A percentile compares a stretch with the other conserved stretches of the same genome.
Evolutionary conservation across 2,888 invertebrate genomes (phyloP).

Genomic region (Apotomis betuletana): DNA sequence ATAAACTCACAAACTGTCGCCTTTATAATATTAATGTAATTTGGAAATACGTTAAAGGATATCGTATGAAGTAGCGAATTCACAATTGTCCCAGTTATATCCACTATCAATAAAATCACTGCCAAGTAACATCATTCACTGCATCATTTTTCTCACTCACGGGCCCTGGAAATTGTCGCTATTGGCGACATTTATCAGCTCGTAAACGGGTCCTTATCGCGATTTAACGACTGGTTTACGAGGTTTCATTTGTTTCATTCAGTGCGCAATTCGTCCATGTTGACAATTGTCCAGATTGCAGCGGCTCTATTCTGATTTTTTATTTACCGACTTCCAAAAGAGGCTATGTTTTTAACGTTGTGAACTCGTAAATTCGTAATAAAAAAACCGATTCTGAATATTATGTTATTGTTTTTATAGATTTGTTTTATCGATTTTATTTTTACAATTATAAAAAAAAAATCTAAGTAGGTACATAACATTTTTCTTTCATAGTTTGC

Average conservation of each 20-base stretch:
- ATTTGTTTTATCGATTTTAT: too few relatives aligned
- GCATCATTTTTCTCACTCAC: constrained; percentile 32
- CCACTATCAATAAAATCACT: constrained; percentile 1
- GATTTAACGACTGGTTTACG: constrained; percentile 79
- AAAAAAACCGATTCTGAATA: too few relatives aligned
- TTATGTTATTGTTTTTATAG: too few relatives aligned
- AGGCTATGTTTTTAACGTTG: too few relatives aligned
- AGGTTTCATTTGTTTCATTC: constrained; percentile 77
- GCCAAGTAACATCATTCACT: not conserved
- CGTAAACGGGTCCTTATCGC: constrained; percentile 58
- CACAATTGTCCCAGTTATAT: not conserved
- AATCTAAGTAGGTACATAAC: too few relatives aligned
- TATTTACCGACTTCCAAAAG: too few relatives aligned
- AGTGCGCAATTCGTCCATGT: constrained; percentile 62
- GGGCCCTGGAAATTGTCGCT: constrained; percentile 5
- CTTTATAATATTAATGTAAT: too few relatives aligned
- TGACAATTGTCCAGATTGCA: constrained; percentile 53
- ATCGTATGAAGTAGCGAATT: not conserved
- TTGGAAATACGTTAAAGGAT: too few relatives aligned
- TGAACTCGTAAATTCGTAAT: too few relatives aligned
- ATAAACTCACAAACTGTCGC: too few relatives aligned
- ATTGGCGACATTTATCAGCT: constrained; percentile 49
- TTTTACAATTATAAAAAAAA: too few relatives aligned
- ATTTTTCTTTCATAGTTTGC: too few relatives aligned
- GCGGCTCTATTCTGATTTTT: constrained; percentile 38